A percentile compares a stretch with the other conserved stretches of the same genome.
These are phyloP conservation scores for Callaeas wilsoni DNA, from an alignment of 2,113 vertebrate genomes.

Conservation along the genomic window DNA sequence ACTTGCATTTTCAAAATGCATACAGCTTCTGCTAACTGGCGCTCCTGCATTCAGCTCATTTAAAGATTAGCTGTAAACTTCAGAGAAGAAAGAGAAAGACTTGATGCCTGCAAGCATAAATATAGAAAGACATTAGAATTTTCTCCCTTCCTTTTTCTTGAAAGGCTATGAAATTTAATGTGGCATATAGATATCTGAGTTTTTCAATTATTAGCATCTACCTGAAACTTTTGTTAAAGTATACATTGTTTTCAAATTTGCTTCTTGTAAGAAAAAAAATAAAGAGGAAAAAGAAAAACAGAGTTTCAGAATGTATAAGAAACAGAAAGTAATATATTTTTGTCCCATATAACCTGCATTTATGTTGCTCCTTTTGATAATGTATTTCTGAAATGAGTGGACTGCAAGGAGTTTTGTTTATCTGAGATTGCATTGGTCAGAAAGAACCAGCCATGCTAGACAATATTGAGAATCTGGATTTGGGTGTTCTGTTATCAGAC, in stretches of 20 bases:
- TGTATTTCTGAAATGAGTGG: background rate
- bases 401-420: background rate
- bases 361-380: background rate
- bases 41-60: background rate
- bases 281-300: background rate
- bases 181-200: background rate
- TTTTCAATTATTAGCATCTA: background rate
- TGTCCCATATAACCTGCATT: background rate
- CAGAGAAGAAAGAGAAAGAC: background rate
- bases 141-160: background rate
- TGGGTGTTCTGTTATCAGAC: background rate
- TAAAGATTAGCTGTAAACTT: slow-evolving; percentile 43
- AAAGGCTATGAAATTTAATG: background rate
- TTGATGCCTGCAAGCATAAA: slow-evolving; percentile 23
- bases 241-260: background rate
- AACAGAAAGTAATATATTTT: background rate
- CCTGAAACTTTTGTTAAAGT: background rate
- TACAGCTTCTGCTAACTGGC: background rate
- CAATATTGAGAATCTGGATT: background rate
- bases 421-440: background rate
- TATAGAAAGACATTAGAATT: background rate
- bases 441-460: background rate
- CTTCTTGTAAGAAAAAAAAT: background rate
- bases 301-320: background rate
- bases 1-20: background rate